phyloP scores from a whole-genome alignment of 1,140 invertebrate species.

The Apis florea region DNA sequence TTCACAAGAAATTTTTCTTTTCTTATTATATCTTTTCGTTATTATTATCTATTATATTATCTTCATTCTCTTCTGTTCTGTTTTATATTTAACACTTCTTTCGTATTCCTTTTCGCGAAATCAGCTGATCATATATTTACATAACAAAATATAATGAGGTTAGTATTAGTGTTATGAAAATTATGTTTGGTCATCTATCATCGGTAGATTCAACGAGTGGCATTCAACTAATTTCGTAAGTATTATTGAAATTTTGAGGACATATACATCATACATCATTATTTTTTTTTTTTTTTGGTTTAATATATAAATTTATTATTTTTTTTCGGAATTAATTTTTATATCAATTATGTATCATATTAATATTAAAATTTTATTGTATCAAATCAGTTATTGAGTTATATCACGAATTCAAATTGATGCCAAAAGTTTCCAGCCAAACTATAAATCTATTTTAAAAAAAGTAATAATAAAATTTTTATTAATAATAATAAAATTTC shows the following conservation, averaged over 20 bases:
- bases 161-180: background rate
- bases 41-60: background rate
- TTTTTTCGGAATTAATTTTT: background rate
- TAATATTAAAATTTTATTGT: no score
- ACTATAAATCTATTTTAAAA: no score
- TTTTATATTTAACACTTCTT: background rate
- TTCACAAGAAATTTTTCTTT: background rate
- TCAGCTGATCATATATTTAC: background rate
- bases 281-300: no score
- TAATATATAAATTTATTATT: background rate
- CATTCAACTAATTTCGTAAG: conserved; percentile 28
- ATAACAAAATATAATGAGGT: background rate
- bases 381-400: no score
- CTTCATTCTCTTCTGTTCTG: background rate
- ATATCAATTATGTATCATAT: no score
- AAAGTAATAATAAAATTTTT: no score
- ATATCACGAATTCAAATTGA: no score
- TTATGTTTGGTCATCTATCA: conserved; percentile 14
- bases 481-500: no score
- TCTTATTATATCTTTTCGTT: background rate
- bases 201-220: background rate
- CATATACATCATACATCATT: background rate
- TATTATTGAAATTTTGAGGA: conserved; percentile 13
- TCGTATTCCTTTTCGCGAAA: background rate
- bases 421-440: no score